A percentile compares a stretch with the other conserved stretches of the same genome.
These are phyloP conservation scores for Dryobotodes eremita DNA, from an alignment of 2,888 invertebrate genomes.

Conservation along the genomic window DNA sequence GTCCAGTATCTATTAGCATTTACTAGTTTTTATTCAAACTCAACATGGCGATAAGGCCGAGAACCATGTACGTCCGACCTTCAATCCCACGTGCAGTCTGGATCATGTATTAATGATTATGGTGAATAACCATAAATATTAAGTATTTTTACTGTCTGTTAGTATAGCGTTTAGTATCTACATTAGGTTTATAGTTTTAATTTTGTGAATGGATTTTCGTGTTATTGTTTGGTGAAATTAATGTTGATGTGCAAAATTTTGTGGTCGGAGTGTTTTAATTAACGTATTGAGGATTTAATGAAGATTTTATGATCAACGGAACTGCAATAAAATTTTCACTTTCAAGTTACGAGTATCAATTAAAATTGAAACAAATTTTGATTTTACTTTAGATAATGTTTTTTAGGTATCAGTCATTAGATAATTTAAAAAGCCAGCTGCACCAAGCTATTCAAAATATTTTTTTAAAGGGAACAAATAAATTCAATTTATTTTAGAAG, in stretches of 20 bases:
- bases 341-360: too few relatives aligned
- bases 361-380: too few relatives aligned
- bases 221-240: not conserved
- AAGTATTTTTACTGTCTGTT: constrained; percentile 33
- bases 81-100: constrained; percentile 73
- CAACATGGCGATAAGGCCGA: constrained; percentile 60
- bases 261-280: not conserved
- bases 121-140: constrained; percentile 41
- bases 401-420: too few relatives aligned
- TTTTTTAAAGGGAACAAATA: too few relatives aligned
- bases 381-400: too few relatives aligned
- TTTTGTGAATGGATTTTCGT: not conserved
- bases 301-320: not conserved
- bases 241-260: not conserved
- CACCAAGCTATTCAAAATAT: too few relatives aligned
- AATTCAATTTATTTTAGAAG: too few relatives aligned
- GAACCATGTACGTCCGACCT: constrained; percentile 68
- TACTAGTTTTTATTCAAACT: constrained; percentile 60
- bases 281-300: not conserved
- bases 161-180: constrained; percentile 11
- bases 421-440: too few relatives aligned
- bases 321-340: not conserved
- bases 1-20: constrained; percentile 32
- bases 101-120: constrained; percentile 51
- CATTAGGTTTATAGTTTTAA: constrained; percentile 20